Evolutionary conservation across 2,888 invertebrate species (phyloP), one percentile per base, ranked within the genome.

Genomic region (Strigamia transsilvanica): DNA sequence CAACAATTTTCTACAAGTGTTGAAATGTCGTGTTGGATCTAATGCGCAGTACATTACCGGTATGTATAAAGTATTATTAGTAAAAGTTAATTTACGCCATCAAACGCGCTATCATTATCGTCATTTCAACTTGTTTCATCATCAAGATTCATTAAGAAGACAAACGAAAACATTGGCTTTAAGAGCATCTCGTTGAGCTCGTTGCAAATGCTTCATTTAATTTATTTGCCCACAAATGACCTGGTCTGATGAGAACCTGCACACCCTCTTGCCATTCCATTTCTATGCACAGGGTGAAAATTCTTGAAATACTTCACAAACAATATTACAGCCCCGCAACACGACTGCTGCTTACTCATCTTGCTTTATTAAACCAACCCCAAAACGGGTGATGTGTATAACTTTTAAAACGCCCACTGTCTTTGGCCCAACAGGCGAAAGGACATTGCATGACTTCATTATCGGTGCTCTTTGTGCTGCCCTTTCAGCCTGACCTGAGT

Each of bases 141-240:
- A 32, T n/a, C 13, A 73, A 73, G 32, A 73, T 73, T 73, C 73
- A 73, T 73, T 27, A 32, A 23, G 13, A 32, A 32, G 73, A 73
- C 27, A 73, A 73, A 73, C 73, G 73, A 73, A 73, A 73, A 32
- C 73, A 73, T 73, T 73, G 73, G 73, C 73, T 73, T 73, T 73
- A 73, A 73, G 27, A 32, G 73, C 73, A 73, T 73, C 73, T 73
- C 73, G 73, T 32, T 73, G 73, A 23, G 32, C 27, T 27, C 13
- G 73, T 13, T 73, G 73, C 73, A 15, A 73, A 73, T 73, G 73
- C 27, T 73, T 73, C 73, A 73, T 73, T 73, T 73, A 73, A 73
- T 73, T 73, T 73, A 73, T 73, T 12, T 73, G 2, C 73, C 73
- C 32, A n/a, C 73, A 73, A 73, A 73, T 73, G 73, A 27, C 73